Percentiles rank a stretch among this genome's conserved stretches.
phyloP scores from a whole-genome alignment of 2,888 invertebrate species.

The Chironomus tentans region DNA sequence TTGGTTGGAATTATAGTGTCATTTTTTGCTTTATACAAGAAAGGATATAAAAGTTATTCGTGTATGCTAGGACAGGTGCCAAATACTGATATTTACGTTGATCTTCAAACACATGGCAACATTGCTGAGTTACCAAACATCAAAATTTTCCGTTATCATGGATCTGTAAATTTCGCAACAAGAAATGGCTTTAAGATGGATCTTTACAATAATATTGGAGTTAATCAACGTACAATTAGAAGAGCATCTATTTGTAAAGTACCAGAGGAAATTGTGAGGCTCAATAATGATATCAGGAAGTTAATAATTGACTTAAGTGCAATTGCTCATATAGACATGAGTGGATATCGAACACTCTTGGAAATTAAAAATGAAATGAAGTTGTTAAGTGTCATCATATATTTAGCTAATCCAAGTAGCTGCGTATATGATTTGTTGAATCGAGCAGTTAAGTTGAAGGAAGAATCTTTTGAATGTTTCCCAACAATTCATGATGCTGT shows the following conservation, averaged over 20 bases:
- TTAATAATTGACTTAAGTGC: constrained; percentile 54
- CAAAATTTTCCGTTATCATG: constrained; percentile 59
- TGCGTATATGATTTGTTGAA: constrained; percentile 39
- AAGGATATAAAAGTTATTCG: constrained; percentile 53
- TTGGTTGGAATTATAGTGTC: constrained; percentile 57
- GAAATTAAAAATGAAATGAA: constrained; percentile 46
- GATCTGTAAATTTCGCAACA: constrained; percentile 59
- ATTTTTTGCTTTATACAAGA: constrained; percentile 55
- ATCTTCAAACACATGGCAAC: constrained; percentile 52
- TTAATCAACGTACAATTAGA: constrained; percentile 41
- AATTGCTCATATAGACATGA: constrained; percentile 54
- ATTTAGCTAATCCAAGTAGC: constrained; percentile 48
- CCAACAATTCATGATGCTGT: constrained; percentile 58
- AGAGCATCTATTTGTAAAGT: constrained; percentile 29
- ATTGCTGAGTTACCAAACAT: constrained; percentile 53
- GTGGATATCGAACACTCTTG: constrained; percentile 50
- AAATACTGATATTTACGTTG: constrained; percentile 56
- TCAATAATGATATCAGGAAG: neutral
- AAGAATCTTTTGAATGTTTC: constrained; percentile 45
- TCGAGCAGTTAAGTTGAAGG: constrained; percentile 35
- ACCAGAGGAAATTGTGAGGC: no score
- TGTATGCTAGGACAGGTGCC: constrained; percentile 55
- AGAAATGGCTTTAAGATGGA: constrained; percentile 48
- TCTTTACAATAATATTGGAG: constrained; percentile 45
- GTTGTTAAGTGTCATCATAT: constrained; percentile 46